Percentiles rank a stretch among this genome's conserved stretches.
These are phyloP conservation scores for Rallus crepitans DNA, from an alignment of 2,797 vertebrate genomes.

Conservation along the genomic window DNA sequence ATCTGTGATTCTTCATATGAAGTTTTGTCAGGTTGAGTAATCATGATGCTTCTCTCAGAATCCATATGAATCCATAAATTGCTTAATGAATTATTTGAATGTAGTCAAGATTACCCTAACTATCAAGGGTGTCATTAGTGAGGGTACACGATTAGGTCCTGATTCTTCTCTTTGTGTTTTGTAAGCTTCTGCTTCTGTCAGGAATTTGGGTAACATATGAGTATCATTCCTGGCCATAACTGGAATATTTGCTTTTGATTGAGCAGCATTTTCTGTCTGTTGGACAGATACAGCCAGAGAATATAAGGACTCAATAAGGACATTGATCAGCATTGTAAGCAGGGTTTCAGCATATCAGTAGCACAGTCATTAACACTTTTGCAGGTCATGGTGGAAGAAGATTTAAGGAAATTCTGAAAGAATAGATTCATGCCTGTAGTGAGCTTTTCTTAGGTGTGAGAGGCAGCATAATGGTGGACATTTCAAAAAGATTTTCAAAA, in stretches of 20 bases:
- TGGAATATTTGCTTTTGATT: not conserved
- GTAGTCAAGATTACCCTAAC: not conserved
- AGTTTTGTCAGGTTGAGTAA: not conserved
- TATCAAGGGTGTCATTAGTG: not conserved
- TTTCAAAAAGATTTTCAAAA: not conserved
- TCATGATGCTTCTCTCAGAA: not conserved
- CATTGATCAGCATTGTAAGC: not conserved
- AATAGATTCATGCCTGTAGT: not conserved
- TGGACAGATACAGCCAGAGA: not conserved
- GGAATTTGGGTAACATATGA: not conserved
- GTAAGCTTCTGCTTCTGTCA: not conserved
- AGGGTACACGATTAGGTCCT: not conserved
- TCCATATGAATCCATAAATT: not conserved
- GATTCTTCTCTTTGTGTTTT: not conserved
- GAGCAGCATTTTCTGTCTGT: not conserved
- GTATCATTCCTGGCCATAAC: not conserved
- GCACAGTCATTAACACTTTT: not conserved
- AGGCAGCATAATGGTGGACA: not conserved
- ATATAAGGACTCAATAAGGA: not conserved
- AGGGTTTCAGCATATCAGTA: not conserved
- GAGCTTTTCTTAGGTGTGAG: not conserved
- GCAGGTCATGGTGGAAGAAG: not conserved
- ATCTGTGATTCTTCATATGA: not conserved
- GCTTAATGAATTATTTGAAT: not conserved
- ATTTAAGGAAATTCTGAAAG: not conserved